Percentiles rank a stretch among this genome's conserved stretches.
phyloP scores from a whole-genome alignment of 2,113 vertebrate genomes.

The Ciconia boyciana region DNA sequence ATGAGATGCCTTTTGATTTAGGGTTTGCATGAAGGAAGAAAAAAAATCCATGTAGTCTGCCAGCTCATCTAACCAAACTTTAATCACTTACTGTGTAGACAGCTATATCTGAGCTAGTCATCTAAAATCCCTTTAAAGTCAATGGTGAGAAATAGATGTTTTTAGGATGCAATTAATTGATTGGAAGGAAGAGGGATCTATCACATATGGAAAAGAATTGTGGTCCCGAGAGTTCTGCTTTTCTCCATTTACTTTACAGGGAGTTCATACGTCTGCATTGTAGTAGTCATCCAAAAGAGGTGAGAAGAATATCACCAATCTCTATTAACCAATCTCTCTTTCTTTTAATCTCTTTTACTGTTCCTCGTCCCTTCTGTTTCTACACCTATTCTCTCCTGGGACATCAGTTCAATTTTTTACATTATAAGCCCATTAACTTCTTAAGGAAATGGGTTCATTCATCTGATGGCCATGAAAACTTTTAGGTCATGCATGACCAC shows the following conservation, averaged over 20 bases:
- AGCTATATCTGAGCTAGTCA: conserved; percentile 56
- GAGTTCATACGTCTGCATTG: background rate
- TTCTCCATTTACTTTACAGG: background rate
- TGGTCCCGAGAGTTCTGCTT: conserved; percentile 19
- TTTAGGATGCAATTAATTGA: conserved; percentile 64
- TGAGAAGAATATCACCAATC: background rate
- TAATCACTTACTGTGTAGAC: conserved; percentile 59
- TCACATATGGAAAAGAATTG: conserved; percentile 27
- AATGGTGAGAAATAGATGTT: conserved; percentile 56
- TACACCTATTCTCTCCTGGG: background rate
- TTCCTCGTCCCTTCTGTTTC: background rate
- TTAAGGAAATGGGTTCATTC: background rate
- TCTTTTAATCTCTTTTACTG: background rate
- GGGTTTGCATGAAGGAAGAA: conserved; percentile 20
- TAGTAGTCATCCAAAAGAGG: background rate
- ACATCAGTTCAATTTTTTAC: background rate
- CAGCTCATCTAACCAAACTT: conserved; percentile 58
- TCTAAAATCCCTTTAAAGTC: conserved; percentile 68
- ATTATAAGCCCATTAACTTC: background rate
- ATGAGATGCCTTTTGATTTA: conserved; percentile 63
- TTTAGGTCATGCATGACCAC: background rate
- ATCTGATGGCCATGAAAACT: background rate
- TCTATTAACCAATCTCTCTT: background rate
- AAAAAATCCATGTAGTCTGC: conserved; percentile 8
- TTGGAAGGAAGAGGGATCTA: conserved; percentile 41